Conservation (phyloP, 2,797 vertebrate species). For the Sebastiscus albofasciatus region DNA sequence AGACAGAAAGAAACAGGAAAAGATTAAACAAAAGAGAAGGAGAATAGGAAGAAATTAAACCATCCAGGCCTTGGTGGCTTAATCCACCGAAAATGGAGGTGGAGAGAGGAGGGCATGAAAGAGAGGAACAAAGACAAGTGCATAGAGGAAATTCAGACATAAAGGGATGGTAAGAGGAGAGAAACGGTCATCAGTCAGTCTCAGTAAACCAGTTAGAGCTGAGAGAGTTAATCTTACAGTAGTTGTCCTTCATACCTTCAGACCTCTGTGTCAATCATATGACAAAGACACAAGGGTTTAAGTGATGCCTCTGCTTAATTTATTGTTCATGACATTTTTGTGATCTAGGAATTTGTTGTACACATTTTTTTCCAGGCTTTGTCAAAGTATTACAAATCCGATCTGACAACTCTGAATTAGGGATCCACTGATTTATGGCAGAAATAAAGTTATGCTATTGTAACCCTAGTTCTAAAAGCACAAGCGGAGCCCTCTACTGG, state of each 20-base stretch:
- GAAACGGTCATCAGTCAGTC: constrained; percentile 19
- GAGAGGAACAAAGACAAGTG: not conserved
- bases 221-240: not conserved
- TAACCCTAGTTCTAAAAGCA: too few species aligned
- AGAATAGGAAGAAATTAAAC: constrained; percentile 42
- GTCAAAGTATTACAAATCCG: not conserved
- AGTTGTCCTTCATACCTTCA: not conserved
- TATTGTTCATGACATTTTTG: not conserved
- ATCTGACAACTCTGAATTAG: not conserved
- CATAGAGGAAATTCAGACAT: not conserved
- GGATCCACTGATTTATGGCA: not conserved
- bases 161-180: not conserved
- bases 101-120: not conserved
- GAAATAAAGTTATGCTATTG: too few species aligned
- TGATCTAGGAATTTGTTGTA: not conserved
- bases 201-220: not conserved
- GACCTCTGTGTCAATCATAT: not conserved
- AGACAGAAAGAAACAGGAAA: constrained; percentile 21
- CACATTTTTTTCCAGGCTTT: not conserved
- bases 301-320: not conserved
- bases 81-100: constrained; percentile 46
- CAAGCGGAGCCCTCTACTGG: too few species aligned
- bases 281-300: not conserved
- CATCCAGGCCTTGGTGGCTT: constrained; percentile 36
- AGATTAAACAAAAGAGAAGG: constrained; percentile 28